These are phyloP conservation scores for Brachymystax lenok DNA, from an alignment of 2,797 vertebrate species.

Conservation along the genomic window DNA sequence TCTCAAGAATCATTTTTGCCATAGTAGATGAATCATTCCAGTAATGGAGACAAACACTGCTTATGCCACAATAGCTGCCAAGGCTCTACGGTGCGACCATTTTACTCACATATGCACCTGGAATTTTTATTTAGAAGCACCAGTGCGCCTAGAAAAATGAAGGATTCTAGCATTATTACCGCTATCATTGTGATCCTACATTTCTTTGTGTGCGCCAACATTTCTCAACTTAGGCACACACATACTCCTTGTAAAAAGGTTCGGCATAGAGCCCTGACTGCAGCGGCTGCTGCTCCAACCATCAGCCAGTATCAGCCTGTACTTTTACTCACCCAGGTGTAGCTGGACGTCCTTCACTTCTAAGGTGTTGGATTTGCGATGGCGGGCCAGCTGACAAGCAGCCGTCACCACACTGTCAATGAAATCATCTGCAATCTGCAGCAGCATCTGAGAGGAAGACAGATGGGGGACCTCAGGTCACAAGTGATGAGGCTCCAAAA, in stretches of 20 bases:
- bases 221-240: too few relatives aligned
- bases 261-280: too few relatives aligned
- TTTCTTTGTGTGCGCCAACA: too few relatives aligned
- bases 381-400: slow-evolving; percentile 93
- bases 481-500: neutral
- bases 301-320: neutral
- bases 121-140: too few relatives aligned
- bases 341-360: slow-evolving; percentile 98
- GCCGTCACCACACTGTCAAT: slow-evolving; percentile 98
- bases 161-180: too few relatives aligned
- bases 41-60: neutral
- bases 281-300: too few relatives aligned
- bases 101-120: too few relatives aligned
- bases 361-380: slow-evolving; percentile 95
- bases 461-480: slow-evolving; percentile 1
- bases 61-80: too few relatives aligned
- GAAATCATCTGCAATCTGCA: slow-evolving; percentile 98
- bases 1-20: neutral
- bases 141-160: too few relatives aligned
- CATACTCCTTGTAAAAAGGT: too few relatives aligned
- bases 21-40: neutral
- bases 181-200: too few relatives aligned
- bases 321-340: slow-evolving; percentile 85
- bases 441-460: slow-evolving; percentile 83
- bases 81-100: too few relatives aligned